Conservation (phyloP, 2,888 invertebrate genomes). For the Dusona sp. region DNA sequence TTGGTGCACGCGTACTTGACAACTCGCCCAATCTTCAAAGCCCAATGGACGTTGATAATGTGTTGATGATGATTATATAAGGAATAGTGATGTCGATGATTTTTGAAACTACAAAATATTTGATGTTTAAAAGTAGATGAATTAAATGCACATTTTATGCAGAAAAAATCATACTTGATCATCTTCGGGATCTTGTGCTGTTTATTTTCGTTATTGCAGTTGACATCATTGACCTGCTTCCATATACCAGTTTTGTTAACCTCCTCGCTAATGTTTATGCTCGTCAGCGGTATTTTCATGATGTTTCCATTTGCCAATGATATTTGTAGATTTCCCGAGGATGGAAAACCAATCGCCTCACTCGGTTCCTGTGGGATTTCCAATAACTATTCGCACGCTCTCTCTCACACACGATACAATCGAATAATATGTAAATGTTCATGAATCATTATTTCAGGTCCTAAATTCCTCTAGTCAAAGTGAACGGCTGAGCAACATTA, state of each 20-base stretch:
- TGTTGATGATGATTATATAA: slow-evolving; percentile 17
- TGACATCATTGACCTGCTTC: slow-evolving; percentile 94
- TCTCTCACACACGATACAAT: slow-evolving; percentile 19
- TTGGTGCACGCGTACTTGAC: slow-evolving; percentile 6
- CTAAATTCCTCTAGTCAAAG: background rate
- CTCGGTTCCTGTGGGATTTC: slow-evolving; percentile 79
- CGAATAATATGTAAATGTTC: background rate
- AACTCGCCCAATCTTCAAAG: background rate
- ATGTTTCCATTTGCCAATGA: slow-evolving; percentile 95
- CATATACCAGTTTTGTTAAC: slow-evolving; percentile 97
- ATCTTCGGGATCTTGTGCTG: slow-evolving; percentile 76
- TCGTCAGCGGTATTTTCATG: slow-evolving; percentile 94
- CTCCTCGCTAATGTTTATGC: slow-evolving; percentile 97
- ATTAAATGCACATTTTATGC: background rate
- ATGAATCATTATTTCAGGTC: background rate
- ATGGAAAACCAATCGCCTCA: slow-evolving; percentile 80
- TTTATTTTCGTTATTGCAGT: slow-evolving; percentile 84
- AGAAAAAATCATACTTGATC: slow-evolving; percentile 78
- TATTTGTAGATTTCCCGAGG: slow-evolving; percentile 91
- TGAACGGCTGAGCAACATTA: background rate
- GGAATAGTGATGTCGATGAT: slow-evolving; percentile 31
- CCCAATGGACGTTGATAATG: slow-evolving; percentile 17
- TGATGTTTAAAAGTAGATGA: background rate
- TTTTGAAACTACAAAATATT: background rate
- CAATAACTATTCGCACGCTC: slow-evolving; percentile 56